A percentile compares a stretch with the other conserved stretches of the same genome.
These are phyloP conservation scores for Nephotettix cincticeps DNA, from an alignment of 1,140 invertebrate genomes.

Conservation along the genomic window DNA sequence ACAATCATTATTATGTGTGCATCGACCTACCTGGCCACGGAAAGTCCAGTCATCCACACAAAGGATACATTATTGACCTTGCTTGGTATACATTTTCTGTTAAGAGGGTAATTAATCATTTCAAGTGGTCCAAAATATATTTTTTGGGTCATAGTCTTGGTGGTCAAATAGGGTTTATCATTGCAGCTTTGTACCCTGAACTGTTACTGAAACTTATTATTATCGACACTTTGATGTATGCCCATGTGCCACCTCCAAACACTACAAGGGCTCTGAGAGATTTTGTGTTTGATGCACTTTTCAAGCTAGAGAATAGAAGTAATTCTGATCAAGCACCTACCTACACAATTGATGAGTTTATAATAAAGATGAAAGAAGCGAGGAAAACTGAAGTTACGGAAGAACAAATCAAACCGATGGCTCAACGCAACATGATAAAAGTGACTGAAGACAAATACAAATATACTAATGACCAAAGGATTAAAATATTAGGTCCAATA, in stretches of 20 bases:
- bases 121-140: conserved; percentile 57
- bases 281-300: conserved; percentile 39
- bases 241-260: conserved; percentile 40
- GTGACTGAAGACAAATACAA: not conserved
- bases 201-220: conserved; percentile 53
- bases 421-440: conserved; percentile 35
- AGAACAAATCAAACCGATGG: conserved; percentile 46
- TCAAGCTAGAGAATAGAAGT: conserved; percentile 24
- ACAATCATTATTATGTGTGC: conserved; percentile 59
- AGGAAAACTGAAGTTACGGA: conserved; percentile 45
- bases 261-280: conserved; percentile 40
- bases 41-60: conserved; percentile 58
- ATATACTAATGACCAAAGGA: conserved; percentile 45
- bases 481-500: conserved; percentile 36
- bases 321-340: conserved; percentile 40
- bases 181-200: conserved; percentile 52
- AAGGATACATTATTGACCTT: conserved; percentile 50
- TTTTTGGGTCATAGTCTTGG: conserved; percentile 63
- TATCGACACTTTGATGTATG: conserved; percentile 52
- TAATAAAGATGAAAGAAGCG: conserved; percentile 48
- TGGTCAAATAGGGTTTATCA: conserved; percentile 50
- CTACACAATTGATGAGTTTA: conserved; percentile 55
- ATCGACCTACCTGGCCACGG: conserved; percentile 73
- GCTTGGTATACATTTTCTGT: conserved; percentile 53
- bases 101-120: conserved; percentile 53